A percentile compares a stretch with the other conserved stretches of the same genome.
Evolutionary conservation across 2,113 vertebrate species (phyloP).

Genomic region (Noctilio leporinus): DNA sequence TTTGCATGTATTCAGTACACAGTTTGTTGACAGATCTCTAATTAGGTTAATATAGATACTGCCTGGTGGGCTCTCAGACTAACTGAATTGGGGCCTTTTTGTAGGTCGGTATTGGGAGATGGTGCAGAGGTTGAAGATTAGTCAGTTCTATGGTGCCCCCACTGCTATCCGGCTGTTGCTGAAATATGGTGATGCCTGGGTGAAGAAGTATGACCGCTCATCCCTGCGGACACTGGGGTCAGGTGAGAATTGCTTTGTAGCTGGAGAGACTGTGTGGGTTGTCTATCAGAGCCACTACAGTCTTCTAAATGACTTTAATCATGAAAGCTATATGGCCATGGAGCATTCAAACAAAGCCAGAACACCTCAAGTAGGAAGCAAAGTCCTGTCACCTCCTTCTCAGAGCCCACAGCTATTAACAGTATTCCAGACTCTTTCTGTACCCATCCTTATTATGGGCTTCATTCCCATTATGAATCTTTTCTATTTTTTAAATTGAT

Average conservation of each 20-base stretch:
- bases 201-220: constrained; percentile 91
- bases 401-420: neutral
- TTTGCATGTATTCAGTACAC: neutral
- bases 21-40: neutral
- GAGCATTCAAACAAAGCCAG: neutral
- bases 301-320: neutral
- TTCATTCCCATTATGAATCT: neutral
- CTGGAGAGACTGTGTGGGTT: neutral
- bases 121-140: constrained; percentile 88
- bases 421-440: neutral
- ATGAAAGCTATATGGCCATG: fast-evolving
- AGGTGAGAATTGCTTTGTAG: constrained; percentile 74
- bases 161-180: constrained; percentile 90
- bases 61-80: neutral
- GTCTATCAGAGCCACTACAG: neutral
- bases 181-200: constrained; percentile 88
- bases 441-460: neutral
- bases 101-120: constrained; percentile 94
- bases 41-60: neutral
- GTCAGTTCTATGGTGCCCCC: constrained; percentile 92
- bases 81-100: constrained; percentile 9
- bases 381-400: neutral
- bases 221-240: constrained; percentile 89
- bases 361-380: neutral
- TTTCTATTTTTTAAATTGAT: too few relatives aligned